A percentile compares a stretch with the other conserved stretches of the same genome.
phyloP scores from a whole-genome alignment of 2,888 invertebrate species.

The Nasonovia ribisnigri region DNA sequence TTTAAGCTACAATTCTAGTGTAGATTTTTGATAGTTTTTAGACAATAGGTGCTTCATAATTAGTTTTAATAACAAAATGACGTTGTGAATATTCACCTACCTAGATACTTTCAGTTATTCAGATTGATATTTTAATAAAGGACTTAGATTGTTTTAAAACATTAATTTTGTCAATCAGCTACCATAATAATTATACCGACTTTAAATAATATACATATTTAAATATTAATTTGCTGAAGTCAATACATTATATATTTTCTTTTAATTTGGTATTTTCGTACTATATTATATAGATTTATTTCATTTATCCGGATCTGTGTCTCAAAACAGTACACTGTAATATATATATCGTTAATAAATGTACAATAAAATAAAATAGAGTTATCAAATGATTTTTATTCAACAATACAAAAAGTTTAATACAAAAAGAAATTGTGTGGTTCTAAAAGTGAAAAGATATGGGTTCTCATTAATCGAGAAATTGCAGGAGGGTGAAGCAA shows the following conservation, averaged over 20 bases:
- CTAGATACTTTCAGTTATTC: neutral
- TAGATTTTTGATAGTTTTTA: neutral
- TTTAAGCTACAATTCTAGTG: neutral
- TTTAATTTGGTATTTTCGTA: neutral
- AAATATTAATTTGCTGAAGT: neutral
- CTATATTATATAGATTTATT: neutral
- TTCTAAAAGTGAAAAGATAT: neutral
- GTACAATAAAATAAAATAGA: neutral
- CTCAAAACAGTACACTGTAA: neutral
- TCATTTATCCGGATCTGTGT: neutral
- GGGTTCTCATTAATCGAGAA: neutral
- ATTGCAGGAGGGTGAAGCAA: neutral
- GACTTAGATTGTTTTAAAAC: neutral
- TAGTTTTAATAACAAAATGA: neutral
- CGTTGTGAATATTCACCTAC: neutral
- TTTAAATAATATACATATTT: neutral
- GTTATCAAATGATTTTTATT: neutral
- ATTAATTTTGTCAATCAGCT: neutral
- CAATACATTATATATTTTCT: neutral
- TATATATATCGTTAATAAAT: neutral
- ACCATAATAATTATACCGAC: neutral
- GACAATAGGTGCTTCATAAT: neutral
- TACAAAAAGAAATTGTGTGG: neutral
- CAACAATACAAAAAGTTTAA: neutral
- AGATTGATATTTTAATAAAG: neutral